Percentiles rank a stretch among this genome's conserved stretches.
Evolutionary conservation across 2,797 vertebrate species (phyloP).

Genomic region (Danio aesculapii): DNA sequence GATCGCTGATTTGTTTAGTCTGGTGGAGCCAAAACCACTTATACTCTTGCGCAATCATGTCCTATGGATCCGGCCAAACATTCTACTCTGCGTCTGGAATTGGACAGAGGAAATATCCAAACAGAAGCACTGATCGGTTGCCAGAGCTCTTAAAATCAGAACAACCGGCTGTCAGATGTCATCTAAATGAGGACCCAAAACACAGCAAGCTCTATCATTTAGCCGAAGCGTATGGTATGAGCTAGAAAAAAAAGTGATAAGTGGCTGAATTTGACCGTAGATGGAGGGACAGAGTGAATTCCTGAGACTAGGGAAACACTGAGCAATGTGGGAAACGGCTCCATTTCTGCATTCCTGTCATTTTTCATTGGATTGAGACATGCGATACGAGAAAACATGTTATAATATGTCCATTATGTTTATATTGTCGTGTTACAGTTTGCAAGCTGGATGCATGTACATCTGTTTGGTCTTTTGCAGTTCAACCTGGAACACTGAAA

Average conservation of each 20-base stretch:
- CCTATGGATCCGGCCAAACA: constrained; percentile 10
- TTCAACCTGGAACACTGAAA: too few species aligned
- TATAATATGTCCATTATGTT: neutral
- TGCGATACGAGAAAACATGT: neutral
- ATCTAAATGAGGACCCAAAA: constrained; percentile 16
- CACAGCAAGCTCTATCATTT: constrained; percentile 14
- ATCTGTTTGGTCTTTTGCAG: too few species aligned
- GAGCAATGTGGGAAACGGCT: constrained; percentile 16
- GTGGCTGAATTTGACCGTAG: constrained; percentile 24
- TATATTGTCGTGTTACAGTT: neutral
- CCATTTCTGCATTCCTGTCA: constrained; percentile 33
- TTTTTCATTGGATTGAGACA: neutral
- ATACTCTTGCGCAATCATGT: constrained; percentile 3
- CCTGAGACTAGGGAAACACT: neutral
- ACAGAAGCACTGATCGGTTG: constrained; percentile 34
- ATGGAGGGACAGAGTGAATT: constrained; percentile 44
- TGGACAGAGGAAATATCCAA: constrained; percentile 5
- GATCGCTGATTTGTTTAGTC: neutral
- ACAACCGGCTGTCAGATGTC: constrained; percentile 12
- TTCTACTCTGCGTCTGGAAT: constrained; percentile 23
- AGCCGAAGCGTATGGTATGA: neutral
- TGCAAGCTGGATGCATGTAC: neutral
- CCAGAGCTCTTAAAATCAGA: constrained; percentile 14
- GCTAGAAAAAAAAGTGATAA: neutral
- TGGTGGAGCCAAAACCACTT: constrained; percentile 13